These are phyloP conservation scores for Stylophora pistillata DNA, from an alignment of 64 coral and sea anemone species.

Conservation along the genomic window DNA sequence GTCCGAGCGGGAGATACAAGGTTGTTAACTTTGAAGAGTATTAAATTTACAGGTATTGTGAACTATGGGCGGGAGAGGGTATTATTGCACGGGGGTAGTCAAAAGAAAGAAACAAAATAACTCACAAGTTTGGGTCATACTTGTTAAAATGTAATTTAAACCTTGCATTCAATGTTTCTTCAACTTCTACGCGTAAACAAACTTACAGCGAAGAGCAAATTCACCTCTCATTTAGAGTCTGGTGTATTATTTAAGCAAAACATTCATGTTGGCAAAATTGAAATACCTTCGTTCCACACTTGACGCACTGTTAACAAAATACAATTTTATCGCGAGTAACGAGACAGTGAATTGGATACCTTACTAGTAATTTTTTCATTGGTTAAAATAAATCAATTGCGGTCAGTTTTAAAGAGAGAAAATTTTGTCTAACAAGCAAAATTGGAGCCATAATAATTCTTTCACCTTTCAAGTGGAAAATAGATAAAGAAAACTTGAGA, in stretches of 20 bases:
- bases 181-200: neutral
- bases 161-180: neutral
- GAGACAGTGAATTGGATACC: neutral
- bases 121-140: neutral
- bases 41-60: constrained; percentile 38
- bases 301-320: constrained; percentile 9
- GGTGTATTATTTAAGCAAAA: neutral
- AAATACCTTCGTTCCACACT: neutral
- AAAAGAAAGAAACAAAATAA: constrained; percentile 34
- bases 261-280: neutral
- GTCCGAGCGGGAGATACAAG: neutral
- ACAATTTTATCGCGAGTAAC: constrained; percentile 10
- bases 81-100: neutral
- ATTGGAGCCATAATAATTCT: constrained; percentile 45
- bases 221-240: neutral
- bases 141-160: constrained; percentile 9
- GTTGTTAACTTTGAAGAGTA: neutral
- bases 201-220: neutral
- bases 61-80: constrained; percentile 11
- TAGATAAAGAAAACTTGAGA: constrained; percentile 26
- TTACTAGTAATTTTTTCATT: neutral
- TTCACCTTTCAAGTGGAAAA: constrained; percentile 23
- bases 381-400: neutral
- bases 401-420: neutral
- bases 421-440: constrained; percentile 48